phyloP scores from a whole-genome alignment of 92 coral and sea anemone genomes.

The Isaurus tuberculatus region DNA sequence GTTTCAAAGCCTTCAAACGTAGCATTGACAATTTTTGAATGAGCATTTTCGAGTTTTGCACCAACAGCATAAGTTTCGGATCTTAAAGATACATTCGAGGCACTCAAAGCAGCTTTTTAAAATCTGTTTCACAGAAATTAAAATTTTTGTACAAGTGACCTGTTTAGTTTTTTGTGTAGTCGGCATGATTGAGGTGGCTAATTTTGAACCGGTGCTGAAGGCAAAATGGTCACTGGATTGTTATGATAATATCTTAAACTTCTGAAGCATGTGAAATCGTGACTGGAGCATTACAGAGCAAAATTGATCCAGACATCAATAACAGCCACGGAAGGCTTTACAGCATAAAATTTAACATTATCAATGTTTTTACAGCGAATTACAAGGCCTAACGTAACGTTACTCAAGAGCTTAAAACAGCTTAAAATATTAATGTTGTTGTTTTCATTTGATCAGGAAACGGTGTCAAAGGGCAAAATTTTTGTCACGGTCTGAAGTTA shows the following conservation, averaged over 20 bases:
- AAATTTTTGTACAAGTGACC: neutral
- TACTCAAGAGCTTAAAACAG: neutral
- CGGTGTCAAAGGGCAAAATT: neutral
- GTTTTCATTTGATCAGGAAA: neutral
- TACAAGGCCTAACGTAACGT: neutral
- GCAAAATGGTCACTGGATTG: conserved; percentile 25
- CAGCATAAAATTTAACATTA: neutral
- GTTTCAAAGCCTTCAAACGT: too few relatives aligned
- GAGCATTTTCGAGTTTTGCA: neutral
- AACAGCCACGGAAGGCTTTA: neutral
- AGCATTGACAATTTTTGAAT: neutral
- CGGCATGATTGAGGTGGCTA: conserved; percentile 17
- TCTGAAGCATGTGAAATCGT: conserved; percentile 36
- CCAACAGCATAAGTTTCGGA: neutral
- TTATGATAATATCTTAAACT: conserved; percentile 27
- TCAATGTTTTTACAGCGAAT: neutral
- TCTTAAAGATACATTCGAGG: neutral
- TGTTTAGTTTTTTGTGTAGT: neutral
- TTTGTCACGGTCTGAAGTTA: neutral
- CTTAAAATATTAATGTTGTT: neutral
- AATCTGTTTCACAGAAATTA: conserved; percentile 15
- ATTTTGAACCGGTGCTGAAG: conserved; percentile 12
- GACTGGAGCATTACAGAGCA: conserved; percentile 10
- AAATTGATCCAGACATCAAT: neutral
- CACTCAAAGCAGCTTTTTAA: neutral